Conservation (phyloP, 2,888 invertebrate genomes). For the Branchellion lobata region DNA sequence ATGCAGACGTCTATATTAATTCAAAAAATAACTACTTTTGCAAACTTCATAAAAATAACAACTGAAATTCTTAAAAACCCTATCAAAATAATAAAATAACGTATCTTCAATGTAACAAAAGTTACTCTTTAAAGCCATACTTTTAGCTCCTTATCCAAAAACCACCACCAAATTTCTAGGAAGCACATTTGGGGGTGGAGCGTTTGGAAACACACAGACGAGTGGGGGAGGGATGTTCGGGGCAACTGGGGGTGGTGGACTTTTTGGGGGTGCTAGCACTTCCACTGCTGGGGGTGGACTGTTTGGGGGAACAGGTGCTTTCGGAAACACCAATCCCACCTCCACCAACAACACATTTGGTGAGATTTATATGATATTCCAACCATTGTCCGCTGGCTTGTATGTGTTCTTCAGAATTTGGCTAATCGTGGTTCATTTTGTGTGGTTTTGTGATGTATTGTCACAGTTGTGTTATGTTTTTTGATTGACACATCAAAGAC, state of each 20-base stretch:
- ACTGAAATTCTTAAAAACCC: too few relatives aligned
- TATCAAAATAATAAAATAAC: too few relatives aligned
- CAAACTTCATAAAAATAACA: background rate
- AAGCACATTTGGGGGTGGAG: constrained; percentile 1
- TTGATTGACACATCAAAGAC: too few relatives aligned
- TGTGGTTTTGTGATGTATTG: constrained; percentile 14
- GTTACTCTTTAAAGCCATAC: too few relatives aligned
- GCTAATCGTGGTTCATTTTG: too few relatives aligned
- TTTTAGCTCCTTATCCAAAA: too few relatives aligned
- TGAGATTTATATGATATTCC: constrained; percentile 43
- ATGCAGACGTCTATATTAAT: background rate
- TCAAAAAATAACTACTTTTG: background rate
- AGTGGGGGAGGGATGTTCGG: constrained; percentile 12
- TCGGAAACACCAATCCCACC: constrained; percentile 45
- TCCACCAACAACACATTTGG: constrained; percentile 52
- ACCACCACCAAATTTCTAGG: constrained; percentile 9
- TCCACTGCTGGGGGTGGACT: constrained; percentile 51
- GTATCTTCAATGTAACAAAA: too few relatives aligned
- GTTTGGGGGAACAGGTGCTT: constrained; percentile 52
- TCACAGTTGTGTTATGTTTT: background rate
- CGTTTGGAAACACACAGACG: background rate
- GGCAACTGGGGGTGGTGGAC: background rate
- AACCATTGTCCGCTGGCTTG: too few relatives aligned
- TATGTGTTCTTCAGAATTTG: too few relatives aligned
- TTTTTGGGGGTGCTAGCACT: constrained; percentile 44